Conservation (phyloP, 2,797 vertebrate species). For the Phrynocephalus guinanensis region DNA sequence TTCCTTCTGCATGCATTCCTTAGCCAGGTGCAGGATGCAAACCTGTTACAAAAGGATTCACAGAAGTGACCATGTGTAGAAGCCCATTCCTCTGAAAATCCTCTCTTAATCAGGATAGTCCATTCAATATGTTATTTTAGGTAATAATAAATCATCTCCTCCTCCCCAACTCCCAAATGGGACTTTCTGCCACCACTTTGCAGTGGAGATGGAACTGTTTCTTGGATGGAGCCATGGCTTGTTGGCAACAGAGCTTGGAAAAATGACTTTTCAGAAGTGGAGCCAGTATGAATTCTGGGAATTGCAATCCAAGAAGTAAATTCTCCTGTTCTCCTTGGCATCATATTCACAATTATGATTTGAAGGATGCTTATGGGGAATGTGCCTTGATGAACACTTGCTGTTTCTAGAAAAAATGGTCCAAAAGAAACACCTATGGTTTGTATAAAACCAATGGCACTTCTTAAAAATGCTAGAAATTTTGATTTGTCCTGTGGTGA, state of each 20-base stretch:
- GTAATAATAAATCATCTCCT: conserved; percentile 1
- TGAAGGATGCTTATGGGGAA: neutral
- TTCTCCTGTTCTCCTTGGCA: neutral
- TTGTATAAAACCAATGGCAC: neutral
- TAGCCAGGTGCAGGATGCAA: conserved; percentile 67
- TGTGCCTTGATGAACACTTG: neutral
- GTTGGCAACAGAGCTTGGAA: neutral
- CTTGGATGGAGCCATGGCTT: neutral
- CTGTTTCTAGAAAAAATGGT: neutral
- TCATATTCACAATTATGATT: neutral
- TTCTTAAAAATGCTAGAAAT: neutral
- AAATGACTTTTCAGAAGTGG: too few species aligned
- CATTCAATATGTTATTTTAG: conserved; percentile 15
- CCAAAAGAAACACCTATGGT: neutral
- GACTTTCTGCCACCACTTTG: neutral
- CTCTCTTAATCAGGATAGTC: neutral
- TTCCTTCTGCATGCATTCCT: conserved; percentile 73
- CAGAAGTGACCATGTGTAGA: conserved; percentile 7
- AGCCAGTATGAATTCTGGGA: too few species aligned
- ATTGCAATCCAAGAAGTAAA: too few species aligned
- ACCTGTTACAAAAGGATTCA: conserved; percentile 40
- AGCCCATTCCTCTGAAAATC: conserved; percentile 25
- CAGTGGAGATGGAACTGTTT: neutral
- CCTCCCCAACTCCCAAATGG: neutral
- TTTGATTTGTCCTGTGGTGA: neutral